Conservation (phyloP, 2,888 invertebrate species). For the Ectemnius lituratus region DNA sequence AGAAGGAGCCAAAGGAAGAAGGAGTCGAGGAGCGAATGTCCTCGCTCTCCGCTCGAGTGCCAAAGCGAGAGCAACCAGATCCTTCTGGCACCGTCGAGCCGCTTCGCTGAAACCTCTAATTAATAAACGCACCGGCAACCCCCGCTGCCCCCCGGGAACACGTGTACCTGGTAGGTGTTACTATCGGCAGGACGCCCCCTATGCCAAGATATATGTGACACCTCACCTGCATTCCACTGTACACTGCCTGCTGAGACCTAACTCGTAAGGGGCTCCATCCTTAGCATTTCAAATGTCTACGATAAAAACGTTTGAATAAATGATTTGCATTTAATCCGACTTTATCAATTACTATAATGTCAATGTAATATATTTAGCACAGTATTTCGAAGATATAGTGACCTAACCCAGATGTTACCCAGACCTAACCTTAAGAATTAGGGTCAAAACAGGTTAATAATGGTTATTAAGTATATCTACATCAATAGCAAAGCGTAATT, state of each 20-base stretch:
- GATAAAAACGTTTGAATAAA: neutral
- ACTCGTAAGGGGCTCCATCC: neutral
- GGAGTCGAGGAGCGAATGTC: conserved; percentile 27
- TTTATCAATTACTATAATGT: too few species aligned
- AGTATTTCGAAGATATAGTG: too few species aligned
- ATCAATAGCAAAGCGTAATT: too few species aligned
- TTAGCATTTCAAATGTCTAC: conserved; percentile 25
- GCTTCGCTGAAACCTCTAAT: conserved; percentile 67
- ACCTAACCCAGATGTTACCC: too few species aligned
- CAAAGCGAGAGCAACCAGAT: conserved; percentile 8
- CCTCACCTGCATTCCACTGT: conserved; percentile 22
- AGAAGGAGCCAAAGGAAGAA: conserved; percentile 9
- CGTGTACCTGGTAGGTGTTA: conserved; percentile 56
- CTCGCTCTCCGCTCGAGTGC: conserved; percentile 9
- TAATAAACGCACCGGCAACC: conserved; percentile 70
- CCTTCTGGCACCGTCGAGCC: conserved; percentile 18
- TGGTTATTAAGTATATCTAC: too few species aligned
- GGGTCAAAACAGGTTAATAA: too few species aligned
- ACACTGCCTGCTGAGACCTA: neutral
- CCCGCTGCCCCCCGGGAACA: conserved; percentile 55
- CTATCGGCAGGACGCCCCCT: conserved; percentile 37
- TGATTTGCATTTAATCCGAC: too few species aligned
- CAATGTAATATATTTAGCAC: too few species aligned
- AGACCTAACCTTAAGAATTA: too few species aligned
- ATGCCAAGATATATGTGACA: conserved; percentile 41